phyloP scores from a whole-genome alignment of 2,797 vertebrate genomes.

The Hippocampus kuda region DNA sequence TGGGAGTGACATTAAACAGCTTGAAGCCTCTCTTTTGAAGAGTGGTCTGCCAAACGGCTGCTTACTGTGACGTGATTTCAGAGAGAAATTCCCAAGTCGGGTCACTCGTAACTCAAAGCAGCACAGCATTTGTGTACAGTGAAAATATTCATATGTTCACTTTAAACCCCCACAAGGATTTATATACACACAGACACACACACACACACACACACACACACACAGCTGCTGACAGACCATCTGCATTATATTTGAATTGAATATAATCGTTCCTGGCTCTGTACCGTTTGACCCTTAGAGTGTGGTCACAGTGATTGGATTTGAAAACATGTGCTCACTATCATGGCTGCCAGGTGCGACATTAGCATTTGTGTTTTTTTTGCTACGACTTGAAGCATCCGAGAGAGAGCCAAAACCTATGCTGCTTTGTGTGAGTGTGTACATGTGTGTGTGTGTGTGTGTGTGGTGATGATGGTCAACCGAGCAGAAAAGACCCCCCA shows the following conservation, averaged over 20 bases:
- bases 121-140: too few species aligned
- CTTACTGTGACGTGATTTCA: too few species aligned
- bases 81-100: too few species aligned
- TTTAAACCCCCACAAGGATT: background rate
- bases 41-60: too few species aligned
- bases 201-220: background rate
- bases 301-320: background rate
- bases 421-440: conserved; percentile 42
- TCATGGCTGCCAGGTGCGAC: conserved; percentile 55
- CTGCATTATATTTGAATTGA: background rate
- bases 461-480: conserved; percentile 50
- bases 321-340: conserved; percentile 31
- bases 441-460: conserved; percentile 4
- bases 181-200: too few species aligned
- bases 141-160: background rate
- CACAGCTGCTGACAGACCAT: background rate
- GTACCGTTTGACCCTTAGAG: background rate
- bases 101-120: too few species aligned
- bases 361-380: conserved; percentile 54
- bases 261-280: background rate
- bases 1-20: too few species aligned
- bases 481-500: conserved; percentile 64
- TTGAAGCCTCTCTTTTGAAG: too few species aligned
- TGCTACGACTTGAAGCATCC: conserved; percentile 40
- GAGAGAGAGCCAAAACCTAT: background rate